Conservation (phyloP, 2,797 vertebrate genomes). For the Lateolabrax maculatus region DNA sequence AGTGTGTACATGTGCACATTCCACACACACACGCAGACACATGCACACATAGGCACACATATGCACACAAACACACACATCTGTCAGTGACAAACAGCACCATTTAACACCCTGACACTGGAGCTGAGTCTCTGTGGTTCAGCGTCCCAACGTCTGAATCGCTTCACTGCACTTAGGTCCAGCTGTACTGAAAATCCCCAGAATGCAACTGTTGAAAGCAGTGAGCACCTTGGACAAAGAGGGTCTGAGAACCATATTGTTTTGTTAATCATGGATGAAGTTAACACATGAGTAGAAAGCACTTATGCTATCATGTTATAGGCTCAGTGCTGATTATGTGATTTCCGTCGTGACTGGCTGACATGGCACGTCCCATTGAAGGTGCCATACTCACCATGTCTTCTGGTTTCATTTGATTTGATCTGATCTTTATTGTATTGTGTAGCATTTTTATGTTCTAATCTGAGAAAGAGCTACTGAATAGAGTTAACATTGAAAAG, state of each 20-base stretch:
- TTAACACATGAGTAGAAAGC: not conserved
- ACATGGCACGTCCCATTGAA: too few species aligned
- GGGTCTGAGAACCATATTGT: not conserved
- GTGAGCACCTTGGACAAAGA: not conserved
- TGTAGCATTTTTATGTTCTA: too few species aligned
- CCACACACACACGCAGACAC: conserved; percentile 6
- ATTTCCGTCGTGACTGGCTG: not conserved
- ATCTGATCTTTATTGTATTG: too few species aligned
- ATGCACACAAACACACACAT: conserved; percentile 5
- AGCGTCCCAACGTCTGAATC: conserved; percentile 22
- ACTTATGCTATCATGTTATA: not conserved
- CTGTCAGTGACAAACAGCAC: conserved; percentile 61
- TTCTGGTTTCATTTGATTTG: too few species aligned
- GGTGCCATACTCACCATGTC: too few species aligned
- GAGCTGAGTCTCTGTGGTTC: conserved; percentile 31
- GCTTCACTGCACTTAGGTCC: conserved; percentile 35
- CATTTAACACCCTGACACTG: conserved; percentile 61
- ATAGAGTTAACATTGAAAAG: too few species aligned
- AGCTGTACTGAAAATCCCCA: conserved; percentile 28
- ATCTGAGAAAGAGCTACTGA: too few species aligned
- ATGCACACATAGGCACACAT: not conserved
- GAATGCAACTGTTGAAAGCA: conserved; percentile 6
- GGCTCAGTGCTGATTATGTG: not conserved
- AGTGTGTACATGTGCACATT: conserved; percentile 25
- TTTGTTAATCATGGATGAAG: too few species aligned